phyloP scores from a whole-genome alignment of 2,113 vertebrate genomes.

The Pluvialis apricaria region DNA sequence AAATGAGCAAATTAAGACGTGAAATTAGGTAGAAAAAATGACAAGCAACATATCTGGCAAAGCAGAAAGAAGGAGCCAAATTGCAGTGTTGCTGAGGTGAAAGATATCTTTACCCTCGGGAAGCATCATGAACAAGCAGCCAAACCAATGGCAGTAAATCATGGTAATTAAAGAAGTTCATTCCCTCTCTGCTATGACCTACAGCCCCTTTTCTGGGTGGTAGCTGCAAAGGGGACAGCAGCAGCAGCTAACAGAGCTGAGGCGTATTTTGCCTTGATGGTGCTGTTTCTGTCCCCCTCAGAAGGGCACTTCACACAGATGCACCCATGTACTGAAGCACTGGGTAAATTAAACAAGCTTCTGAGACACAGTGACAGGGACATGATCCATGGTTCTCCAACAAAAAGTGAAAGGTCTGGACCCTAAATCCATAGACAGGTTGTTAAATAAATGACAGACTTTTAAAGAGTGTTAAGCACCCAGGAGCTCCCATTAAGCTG shows the following conservation, averaged over 20 bases:
- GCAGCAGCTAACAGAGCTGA: not conserved
- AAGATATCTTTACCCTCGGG: not conserved
- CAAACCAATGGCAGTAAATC: conserved; percentile 30
- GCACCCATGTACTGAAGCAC: not conserved
- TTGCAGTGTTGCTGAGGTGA: conserved; percentile 15
- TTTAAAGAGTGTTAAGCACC: conserved; percentile 23
- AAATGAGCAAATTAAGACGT: conserved; percentile 55
- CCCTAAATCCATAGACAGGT: not conserved
- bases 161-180: not conserved
- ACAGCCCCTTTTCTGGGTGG: not conserved
- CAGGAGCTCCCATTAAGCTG: not conserved
- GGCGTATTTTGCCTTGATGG: not conserved
- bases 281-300: not conserved
- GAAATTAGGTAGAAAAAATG: conserved; percentile 20
- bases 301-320: not conserved
- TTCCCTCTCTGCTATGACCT: not conserved
- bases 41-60: conserved; percentile 22
- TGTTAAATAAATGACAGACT: conserved; percentile 16
- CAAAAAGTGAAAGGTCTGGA: not conserved
- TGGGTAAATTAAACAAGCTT: not conserved
- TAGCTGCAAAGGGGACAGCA: not conserved
- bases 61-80: not conserved
- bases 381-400: not conserved
- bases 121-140: not conserved
- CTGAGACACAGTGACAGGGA: not conserved